Conservation (phyloP, 2,113 vertebrate genomes). For the Melanotaenia duboulayi region DNA sequence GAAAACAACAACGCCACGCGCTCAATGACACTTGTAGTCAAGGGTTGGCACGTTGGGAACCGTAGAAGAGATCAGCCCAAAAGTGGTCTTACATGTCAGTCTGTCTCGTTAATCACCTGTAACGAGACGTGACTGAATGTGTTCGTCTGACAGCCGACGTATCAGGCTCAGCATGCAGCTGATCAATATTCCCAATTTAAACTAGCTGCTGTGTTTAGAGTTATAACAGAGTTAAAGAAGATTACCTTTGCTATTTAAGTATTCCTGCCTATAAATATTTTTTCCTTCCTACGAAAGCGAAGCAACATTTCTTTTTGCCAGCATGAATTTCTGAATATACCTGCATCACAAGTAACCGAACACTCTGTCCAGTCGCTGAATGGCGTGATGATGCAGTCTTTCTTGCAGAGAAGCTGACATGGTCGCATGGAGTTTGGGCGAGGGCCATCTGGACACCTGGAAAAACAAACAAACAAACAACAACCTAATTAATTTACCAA, state of each 20-base stretch:
- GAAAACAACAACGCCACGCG: constrained; percentile 14
- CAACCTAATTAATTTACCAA: neutral
- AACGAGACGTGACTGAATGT: constrained; percentile 31
- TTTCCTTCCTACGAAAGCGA: too few species aligned
- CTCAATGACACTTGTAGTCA: constrained; percentile 26
- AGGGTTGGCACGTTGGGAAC: constrained; percentile 1
- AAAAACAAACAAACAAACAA: neutral
- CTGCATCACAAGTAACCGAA: constrained; percentile 88
- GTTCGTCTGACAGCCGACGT: constrained; percentile 17
- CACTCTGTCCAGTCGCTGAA: constrained; percentile 94
- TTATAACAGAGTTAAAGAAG: neutral
- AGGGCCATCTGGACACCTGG: constrained; percentile 92
- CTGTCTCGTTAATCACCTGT: constrained; percentile 60
- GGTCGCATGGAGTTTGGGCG: constrained; percentile 91
- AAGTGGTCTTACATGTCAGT: constrained; percentile 42
- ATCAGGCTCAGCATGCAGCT: neutral
- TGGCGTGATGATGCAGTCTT: constrained; percentile 92
- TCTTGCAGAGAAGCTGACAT: constrained; percentile 93
- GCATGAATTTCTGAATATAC: constrained; percentile 69
- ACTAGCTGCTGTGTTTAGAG: neutral
- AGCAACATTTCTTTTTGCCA: too few species aligned
- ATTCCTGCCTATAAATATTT: too few species aligned
- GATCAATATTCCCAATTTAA: constrained; percentile 5
- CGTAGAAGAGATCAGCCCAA: constrained; percentile 30
- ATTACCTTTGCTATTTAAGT: too few species aligned